phyloP scores from a whole-genome alignment of 2,888 invertebrate genomes.

The Drosophila monieri region DNA sequence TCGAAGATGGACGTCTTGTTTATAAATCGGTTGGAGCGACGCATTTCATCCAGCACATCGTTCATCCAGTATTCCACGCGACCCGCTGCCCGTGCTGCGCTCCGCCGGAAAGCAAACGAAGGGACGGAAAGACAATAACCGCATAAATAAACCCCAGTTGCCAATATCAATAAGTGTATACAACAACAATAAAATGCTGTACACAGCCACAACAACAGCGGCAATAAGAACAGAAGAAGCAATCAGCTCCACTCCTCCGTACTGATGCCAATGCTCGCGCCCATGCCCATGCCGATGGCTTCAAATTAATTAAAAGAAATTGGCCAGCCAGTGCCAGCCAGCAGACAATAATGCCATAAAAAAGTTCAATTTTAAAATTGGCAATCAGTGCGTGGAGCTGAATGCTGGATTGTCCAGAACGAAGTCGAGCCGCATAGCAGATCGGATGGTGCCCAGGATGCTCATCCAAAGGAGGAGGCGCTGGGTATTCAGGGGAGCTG shows the following conservation, averaged over 20 bases:
- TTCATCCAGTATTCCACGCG: constrained; percentile 98
- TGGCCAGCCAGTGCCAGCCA: constrained; percentile 52
- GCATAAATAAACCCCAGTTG: constrained; percentile 77
- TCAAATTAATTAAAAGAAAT: constrained; percentile 79
- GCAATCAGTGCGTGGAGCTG: constrained; percentile 71
- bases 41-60: constrained; percentile 92
- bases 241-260: constrained; percentile 63
- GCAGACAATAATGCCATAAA: constrained; percentile 64
- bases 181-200: constrained; percentile 68
- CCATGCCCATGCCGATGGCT: constrained; percentile 61
- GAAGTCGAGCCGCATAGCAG: not conserved
- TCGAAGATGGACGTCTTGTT: constrained; percentile 94
- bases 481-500: not conserved
- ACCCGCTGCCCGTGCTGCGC: constrained; percentile 88
- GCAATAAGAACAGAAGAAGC: constrained; percentile 54
- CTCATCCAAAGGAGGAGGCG: not conserved
- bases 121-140: constrained; percentile 58
- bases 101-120: constrained; percentile 7
- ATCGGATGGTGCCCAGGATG: constrained; percentile 8
- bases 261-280: constrained; percentile 38
- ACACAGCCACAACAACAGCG: constrained; percentile 54
- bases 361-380: constrained; percentile 79
- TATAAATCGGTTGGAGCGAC: constrained; percentile 91
- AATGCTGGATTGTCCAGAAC: constrained; percentile 16
- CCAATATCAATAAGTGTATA: constrained; percentile 77